These are phyloP conservation scores for Pocillopora grandis DNA, from an alignment of 92 coral and sea anemone genomes.

Conservation along the genomic window DNA sequence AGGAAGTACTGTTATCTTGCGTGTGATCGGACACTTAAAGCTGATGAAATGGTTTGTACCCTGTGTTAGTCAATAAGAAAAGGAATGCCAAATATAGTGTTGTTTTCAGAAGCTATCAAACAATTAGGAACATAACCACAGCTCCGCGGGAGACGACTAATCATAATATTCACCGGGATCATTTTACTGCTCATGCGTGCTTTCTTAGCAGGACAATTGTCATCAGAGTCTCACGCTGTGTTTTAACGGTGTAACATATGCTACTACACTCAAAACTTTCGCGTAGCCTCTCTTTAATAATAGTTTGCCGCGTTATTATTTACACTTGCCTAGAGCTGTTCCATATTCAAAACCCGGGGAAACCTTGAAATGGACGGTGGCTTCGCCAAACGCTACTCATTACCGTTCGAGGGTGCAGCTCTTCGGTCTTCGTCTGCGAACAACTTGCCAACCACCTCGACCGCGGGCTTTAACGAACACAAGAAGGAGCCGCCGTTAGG, in stretches of 20 bases:
- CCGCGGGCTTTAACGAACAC: slow-evolving; percentile 70
- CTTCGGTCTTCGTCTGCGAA: slow-evolving; percentile 63
- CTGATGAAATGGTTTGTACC: slow-evolving; percentile 46
- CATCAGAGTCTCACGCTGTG: slow-evolving; percentile 82
- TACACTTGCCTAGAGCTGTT: slow-evolving; percentile 80
- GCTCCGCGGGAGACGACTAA: slow-evolving; percentile 89
- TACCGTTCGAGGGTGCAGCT: slow-evolving; percentile 71
- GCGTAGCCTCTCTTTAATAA: slow-evolving; percentile 88
- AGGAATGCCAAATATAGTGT: slow-evolving; percentile 91
- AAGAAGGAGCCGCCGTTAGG: slow-evolving; percentile 72
- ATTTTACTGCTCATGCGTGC: slow-evolving; percentile 81
- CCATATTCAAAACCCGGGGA: slow-evolving; percentile 79
- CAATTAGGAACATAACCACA: slow-evolving; percentile 96
- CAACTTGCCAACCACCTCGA: slow-evolving; percentile 66
- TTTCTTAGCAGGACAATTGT: slow-evolving; percentile 81
- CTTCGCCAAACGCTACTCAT: slow-evolving; percentile 73
- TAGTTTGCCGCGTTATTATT: slow-evolving; percentile 78
- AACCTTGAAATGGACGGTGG: slow-evolving; percentile 82
- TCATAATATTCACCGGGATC: slow-evolving; percentile 92
- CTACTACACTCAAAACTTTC: slow-evolving; percentile 82
- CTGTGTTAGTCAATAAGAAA: slow-evolving; percentile 72
- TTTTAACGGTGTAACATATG: slow-evolving; percentile 97
- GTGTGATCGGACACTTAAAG: slow-evolving; percentile 44
- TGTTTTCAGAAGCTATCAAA: slow-evolving; percentile 98
- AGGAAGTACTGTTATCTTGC: slow-evolving; percentile 25